Evolutionary conservation across 1,140 invertebrate species (phyloP).

Genomic region (Drosophila takahashii): DNA sequence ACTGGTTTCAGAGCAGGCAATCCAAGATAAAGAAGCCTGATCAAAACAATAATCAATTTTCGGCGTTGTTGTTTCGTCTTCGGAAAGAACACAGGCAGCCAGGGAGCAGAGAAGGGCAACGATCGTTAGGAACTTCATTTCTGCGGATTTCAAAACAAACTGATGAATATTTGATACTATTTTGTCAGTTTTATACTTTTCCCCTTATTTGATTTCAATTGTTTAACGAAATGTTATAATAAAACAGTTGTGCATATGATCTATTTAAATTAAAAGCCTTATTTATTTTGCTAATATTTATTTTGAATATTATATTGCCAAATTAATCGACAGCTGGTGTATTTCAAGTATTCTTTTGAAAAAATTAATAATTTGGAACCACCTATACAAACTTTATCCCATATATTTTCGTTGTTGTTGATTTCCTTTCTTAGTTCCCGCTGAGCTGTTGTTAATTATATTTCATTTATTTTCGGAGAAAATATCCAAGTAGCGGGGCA

Average conservation of each 20-base stretch:
- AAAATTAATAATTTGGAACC: constrained; percentile 5
- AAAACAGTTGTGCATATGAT: neutral
- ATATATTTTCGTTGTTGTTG: constrained; percentile 11
- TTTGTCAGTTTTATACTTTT: constrained; percentile 1
- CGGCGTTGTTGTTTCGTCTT: neutral
- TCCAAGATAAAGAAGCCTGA: neutral
- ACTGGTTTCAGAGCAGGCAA: neutral
- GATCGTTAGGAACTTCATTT: constrained; percentile 12
- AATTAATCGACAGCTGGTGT: constrained; percentile 6
- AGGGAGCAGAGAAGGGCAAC: neutral
- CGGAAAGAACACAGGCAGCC: neutral
- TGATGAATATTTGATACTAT: neutral
- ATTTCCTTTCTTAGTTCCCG: constrained; percentile 7
- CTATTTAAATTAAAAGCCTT: neutral
- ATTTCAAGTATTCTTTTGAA: neutral
- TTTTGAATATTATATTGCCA: neutral
- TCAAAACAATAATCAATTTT: neutral
- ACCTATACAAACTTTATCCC: neutral
- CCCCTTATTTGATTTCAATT: neutral
- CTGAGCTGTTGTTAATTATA: constrained; percentile 44
- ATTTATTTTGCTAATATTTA: constrained; percentile 15
- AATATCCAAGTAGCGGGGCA: neutral
- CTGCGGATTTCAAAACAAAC: neutral
- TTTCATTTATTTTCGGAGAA: constrained; percentile 29
- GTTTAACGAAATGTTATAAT: constrained; percentile 2